These are phyloP conservation scores for Hozukius guyotensis DNA, from an alignment of 2,797 vertebrate genomes.

Conservation along the genomic window DNA sequence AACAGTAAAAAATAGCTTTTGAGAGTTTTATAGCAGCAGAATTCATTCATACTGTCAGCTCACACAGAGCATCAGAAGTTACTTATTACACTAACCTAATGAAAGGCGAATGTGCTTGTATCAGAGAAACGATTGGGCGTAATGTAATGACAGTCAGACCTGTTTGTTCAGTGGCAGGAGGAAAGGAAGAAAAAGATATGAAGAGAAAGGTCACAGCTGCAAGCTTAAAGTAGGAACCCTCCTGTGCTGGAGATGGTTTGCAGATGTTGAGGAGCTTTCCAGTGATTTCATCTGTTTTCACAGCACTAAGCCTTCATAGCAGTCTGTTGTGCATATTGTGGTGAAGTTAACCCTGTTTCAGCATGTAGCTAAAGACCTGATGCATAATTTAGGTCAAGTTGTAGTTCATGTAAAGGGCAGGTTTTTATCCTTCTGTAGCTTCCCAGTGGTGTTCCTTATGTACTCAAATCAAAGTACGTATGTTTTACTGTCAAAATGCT, in stretches of 20 bases:
- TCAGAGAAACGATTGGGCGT: background rate
- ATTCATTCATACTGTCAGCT: background rate
- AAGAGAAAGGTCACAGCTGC: background rate
- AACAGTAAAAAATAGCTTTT: background rate
- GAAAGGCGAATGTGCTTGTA: background rate
- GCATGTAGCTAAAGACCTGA: background rate
- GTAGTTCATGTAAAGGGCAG: background rate
- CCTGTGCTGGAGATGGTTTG: conserved; percentile 1
- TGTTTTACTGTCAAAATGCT: too few species aligned
- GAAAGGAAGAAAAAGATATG: background rate
- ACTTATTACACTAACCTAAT: background rate
- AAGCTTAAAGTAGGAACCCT: background rate
- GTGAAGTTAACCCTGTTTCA: background rate
- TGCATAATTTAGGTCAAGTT: background rate
- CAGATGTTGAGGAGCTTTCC: conserved; percentile 33
- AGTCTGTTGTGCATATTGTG: background rate
- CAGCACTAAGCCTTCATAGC: background rate
- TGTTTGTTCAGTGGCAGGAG: background rate
- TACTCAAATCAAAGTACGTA: too few species aligned
- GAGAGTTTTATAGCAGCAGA: background rate
- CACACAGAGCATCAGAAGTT: conserved; percentile 4
- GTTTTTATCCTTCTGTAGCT: background rate
- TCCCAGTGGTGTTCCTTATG: too few species aligned
- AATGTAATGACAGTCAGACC: background rate
- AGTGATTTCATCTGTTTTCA: conserved; percentile 11